phyloP scores from a whole-genome alignment of 2,797 vertebrate genomes.

The Orientallactaga sibirica region DNA sequence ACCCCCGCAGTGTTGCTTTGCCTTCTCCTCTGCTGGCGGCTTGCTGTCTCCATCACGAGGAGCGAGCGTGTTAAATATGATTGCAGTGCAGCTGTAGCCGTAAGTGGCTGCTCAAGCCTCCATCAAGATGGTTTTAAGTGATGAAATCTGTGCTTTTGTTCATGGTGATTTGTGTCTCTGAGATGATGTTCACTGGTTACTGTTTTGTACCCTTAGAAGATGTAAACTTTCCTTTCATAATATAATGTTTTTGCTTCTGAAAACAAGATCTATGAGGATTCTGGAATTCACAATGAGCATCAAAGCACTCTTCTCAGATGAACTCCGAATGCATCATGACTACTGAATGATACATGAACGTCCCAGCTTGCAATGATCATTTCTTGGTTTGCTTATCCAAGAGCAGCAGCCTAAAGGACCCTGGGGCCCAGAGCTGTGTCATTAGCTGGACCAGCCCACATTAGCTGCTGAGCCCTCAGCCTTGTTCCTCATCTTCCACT shows the following conservation, averaged over 20 bases:
- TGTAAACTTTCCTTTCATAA: conserved; percentile 10
- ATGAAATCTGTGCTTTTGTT: conserved; percentile 40
- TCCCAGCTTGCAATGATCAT: neutral
- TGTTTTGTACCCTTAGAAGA: neutral
- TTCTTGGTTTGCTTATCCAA: neutral
- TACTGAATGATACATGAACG: neutral
- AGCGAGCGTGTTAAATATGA: conserved; percentile 84
- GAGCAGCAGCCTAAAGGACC: too few species aligned
- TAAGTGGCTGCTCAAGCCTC: conserved; percentile 73
- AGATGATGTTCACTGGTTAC: conserved; percentile 16
- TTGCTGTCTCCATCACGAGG: conserved; percentile 81
- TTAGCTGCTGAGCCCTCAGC: too few species aligned
- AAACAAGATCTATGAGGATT: conserved; percentile 35
- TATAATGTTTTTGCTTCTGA: conserved; percentile 20
- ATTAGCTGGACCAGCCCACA: neutral
- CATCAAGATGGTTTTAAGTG: conserved; percentile 49
- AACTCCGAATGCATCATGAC: neutral
- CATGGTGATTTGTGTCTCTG: conserved; percentile 26
- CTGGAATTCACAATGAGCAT: conserved; percentile 29
- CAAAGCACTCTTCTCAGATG: neutral
- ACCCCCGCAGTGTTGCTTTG: conserved; percentile 75
- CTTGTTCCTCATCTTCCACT: neutral
- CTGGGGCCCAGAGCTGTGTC: neutral
- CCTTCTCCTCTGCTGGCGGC: conserved; percentile 83
- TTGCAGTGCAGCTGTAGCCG: conserved; percentile 80